phyloP scores from a whole-genome alignment of 1,140 invertebrate species.

The Drosophila biarmipes region DNA sequence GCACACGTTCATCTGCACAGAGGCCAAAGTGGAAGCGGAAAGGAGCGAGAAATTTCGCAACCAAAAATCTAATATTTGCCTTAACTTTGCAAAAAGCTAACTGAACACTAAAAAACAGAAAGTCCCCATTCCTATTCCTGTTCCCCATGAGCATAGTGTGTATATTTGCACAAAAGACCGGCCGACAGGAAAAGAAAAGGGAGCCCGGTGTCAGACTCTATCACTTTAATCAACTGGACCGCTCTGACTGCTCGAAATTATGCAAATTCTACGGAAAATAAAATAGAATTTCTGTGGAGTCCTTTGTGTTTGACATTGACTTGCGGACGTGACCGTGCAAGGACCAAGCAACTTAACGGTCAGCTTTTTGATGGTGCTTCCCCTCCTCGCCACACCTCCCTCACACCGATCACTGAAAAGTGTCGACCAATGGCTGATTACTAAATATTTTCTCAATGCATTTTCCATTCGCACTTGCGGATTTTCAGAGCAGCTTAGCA shows the following conservation, averaged over 20 bases:
- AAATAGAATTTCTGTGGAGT: constrained; percentile 63
- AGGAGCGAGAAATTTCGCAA: constrained; percentile 65
- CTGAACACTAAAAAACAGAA: constrained; percentile 42
- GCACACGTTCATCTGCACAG: constrained; percentile 16
- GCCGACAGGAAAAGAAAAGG: constrained; percentile 51
- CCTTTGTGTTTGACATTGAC: constrained; percentile 73
- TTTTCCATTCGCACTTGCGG: constrained; percentile 51
- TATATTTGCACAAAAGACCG: constrained; percentile 64
- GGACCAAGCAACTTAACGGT: constrained; percentile 62
- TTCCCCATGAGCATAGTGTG: constrained; percentile 17
- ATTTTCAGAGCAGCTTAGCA: constrained; percentile 26
- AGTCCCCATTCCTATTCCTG: constrained; percentile 22
- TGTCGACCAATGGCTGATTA: constrained; percentile 65
- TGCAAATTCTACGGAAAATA: constrained; percentile 80
- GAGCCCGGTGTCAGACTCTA: constrained; percentile 49
- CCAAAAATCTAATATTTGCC: constrained; percentile 81
- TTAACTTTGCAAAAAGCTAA: constrained; percentile 78
- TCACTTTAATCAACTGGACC: constrained; percentile 79
- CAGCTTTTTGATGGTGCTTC: constrained; percentile 30
- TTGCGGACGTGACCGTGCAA: constrained; percentile 72
- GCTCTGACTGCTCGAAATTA: constrained; percentile 62
- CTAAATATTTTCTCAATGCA: constrained; percentile 79
- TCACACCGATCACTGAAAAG: constrained; percentile 47
- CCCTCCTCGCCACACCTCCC: constrained; percentile 23
- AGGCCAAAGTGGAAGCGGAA: constrained; percentile 39